Conservation (phyloP, 1,140 invertebrate species). For the Eufriesea mexicana region DNA sequence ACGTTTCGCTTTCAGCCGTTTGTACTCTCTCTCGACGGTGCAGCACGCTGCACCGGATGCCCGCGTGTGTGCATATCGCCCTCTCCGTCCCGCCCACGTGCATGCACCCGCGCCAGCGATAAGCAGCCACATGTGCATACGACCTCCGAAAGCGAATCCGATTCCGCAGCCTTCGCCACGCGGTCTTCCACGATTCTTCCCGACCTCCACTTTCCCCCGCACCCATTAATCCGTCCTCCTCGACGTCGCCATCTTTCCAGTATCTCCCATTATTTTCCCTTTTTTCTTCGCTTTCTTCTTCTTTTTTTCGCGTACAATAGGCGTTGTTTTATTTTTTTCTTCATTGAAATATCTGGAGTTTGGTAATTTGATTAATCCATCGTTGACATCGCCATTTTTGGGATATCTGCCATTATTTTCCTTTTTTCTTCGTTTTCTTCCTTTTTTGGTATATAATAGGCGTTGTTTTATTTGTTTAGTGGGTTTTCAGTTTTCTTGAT, state of each 20-base stretch:
- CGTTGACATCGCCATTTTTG: no score
- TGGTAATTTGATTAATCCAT: no score
- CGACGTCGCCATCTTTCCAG: not conserved
- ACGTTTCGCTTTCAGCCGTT: slow-evolving; percentile 72
- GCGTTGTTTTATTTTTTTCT: no score
- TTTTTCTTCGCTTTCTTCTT: not conserved
- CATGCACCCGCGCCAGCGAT: slow-evolving; percentile 43
- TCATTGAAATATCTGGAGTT: no score
- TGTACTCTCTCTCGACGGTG: slow-evolving; percentile 65
- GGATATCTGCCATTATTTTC: no score
- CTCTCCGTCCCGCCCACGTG: slow-evolving; percentile 3
- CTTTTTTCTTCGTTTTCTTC: no score
- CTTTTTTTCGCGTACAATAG: no score
- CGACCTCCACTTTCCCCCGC: not conserved
- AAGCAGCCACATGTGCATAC: slow-evolving; percentile 62
- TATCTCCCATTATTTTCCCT: no score
- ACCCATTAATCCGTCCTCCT: not conserved
- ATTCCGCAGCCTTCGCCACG: slow-evolving; percentile 49
- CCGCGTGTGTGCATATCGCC: slow-evolving; percentile 21
- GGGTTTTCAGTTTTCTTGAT: no score
- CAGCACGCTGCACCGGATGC: slow-evolving; percentile 41
- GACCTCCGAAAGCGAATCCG: slow-evolving; percentile 59
- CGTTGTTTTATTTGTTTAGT: no score
- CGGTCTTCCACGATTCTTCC: slow-evolving; percentile 12
- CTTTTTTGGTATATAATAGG: no score